Base-by-base conservation (phyloP, 2,888 invertebrate species). In the Nebria brevicollis region DNA sequence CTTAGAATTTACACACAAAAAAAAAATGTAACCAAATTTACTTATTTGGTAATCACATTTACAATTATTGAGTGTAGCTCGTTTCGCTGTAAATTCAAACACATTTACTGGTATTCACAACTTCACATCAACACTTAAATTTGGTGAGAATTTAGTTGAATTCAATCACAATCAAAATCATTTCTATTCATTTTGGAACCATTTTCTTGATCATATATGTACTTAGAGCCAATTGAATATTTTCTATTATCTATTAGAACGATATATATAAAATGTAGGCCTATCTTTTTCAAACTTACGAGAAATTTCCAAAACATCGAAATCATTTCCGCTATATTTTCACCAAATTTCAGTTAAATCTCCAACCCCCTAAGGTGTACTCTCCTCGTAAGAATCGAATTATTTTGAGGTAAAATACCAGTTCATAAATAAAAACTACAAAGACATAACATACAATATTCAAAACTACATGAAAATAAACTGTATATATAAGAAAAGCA, bases 1-100 rank as follows among this genome's bases (percentile, higher is more conserved):
- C 74, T 43, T 79, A 79, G 79, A 79, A 79, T 79, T 79, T 79
- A 79, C 79, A 79, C 79, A 79, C n/a, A n/a, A 66, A 75, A 66
- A 74, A 73, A 54, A 54, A 54, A 54, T 54, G 54, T 54, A 54
- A 54, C 54, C 54, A 54, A 54, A 54, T 54, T 20, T 78, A 79
- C 15, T 79, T 68, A 54, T 74, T 64, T 66, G 79, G 79, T 79
- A 79, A 79, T 43, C 72, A 66, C 74, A 42, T 79, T 79, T 74
- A 73, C 66, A 79, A 75, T 74, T 54, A 54, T 54, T 54, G 54
- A 54, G 54, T 26, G 79, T 79, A 79, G 79, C 79, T 75, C 26
- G 54, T 54, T 79, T 79, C 68, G 74, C 77, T 77, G 77, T 77
- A 65, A 77, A 54, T 54, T 54, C 54, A 54, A 54, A 54, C 54